Percentiles rank a stretch among this genome's conserved stretches.
These are phyloP conservation scores for Oreotrochilus melanogaster DNA, from an alignment of 2,113 vertebrate species.

Conservation along the genomic window DNA sequence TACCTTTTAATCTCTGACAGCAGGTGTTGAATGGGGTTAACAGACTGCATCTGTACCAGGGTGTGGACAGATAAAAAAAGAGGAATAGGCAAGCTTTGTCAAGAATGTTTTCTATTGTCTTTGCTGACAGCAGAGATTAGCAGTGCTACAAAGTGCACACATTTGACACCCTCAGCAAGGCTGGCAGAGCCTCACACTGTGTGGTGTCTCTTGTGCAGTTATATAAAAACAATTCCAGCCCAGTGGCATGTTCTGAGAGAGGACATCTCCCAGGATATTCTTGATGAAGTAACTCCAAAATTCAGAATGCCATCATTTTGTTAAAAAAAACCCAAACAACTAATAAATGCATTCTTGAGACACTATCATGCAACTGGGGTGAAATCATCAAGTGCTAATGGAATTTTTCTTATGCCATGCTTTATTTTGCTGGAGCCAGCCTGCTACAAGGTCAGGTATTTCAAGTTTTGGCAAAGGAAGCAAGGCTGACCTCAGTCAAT, in stretches of 20 bases:
- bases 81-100: neutral
- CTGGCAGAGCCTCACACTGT: neutral
- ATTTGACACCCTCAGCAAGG: fast-evolving
- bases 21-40: neutral
- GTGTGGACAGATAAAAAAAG: neutral
- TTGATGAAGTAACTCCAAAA: neutral
- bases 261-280: neutral
- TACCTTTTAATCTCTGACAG: neutral
- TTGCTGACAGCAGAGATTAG: neutral
- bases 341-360: neutral
- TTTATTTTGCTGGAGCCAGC: neutral
- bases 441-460: neutral
- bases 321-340: neutral
- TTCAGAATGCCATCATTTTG: neutral
- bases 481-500: neutral
- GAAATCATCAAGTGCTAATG: neutral
- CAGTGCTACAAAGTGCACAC: fast-evolving
- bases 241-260: neutral
- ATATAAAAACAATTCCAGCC: neutral
- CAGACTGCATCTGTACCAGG: neutral
- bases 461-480: neutral
- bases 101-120: neutral
- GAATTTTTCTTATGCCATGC: neutral
- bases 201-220: neutral
- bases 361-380: neutral